Evolutionary conservation across 2,113 vertebrate species (phyloP).

Genomic region (Theristicus caerulescens): DNA sequence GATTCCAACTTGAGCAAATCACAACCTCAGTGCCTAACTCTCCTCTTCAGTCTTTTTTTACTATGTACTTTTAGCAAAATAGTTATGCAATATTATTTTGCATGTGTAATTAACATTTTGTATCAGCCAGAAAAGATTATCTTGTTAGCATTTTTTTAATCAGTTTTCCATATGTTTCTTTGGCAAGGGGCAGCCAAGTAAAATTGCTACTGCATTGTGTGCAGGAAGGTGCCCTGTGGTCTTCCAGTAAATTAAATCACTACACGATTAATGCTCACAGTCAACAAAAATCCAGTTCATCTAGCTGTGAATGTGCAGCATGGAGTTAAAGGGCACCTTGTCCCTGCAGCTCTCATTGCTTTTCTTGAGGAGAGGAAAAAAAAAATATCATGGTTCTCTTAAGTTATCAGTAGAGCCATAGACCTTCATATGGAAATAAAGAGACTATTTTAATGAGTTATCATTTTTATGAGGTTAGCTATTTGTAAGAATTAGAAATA

Average conservation of each 20-base stretch:
- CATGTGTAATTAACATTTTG: neutral
- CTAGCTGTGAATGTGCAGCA: neutral
- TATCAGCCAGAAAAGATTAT: neutral
- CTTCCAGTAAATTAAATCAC: slow-evolving; percentile 9
- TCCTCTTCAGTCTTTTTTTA: neutral
- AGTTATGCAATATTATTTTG: neutral
- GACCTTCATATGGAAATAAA: neutral
- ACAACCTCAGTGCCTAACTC: neutral
- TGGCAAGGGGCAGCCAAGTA: neutral
- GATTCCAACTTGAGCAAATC: neutral
- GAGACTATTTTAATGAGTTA: neutral
- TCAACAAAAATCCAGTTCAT: slow-evolving; percentile 6
- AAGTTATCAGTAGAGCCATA: neutral
- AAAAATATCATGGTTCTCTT: neutral
- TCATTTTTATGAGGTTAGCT: neutral
- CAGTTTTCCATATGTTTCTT: neutral
- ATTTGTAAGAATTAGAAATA: neutral
- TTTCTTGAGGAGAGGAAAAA: neutral
- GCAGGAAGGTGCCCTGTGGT: neutral
- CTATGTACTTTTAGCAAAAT: neutral
- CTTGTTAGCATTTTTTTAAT: neutral
- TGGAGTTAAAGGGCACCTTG: neutral
- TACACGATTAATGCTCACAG: neutral
- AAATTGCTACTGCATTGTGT: neutral
- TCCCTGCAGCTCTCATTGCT: neutral